Evolutionary conservation across 2,113 vertebrate species (phyloP), one percentile per base, ranked within the genome.

Genomic region (Ceratotherium simum): DNA sequence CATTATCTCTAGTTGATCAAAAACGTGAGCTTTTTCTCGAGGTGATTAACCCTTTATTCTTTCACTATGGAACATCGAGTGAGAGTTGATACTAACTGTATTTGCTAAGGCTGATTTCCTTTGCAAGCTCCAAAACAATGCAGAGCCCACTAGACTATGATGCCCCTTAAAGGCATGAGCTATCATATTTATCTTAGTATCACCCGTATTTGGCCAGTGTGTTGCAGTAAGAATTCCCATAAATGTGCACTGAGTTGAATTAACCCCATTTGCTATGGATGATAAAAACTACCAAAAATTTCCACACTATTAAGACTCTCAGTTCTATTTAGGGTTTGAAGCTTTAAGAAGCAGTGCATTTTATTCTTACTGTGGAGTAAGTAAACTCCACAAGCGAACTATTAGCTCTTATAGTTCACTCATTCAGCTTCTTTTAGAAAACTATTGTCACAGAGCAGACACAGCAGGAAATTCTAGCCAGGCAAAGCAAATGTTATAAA

Each of bases 1-100:
- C 46, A 23, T 72, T 91, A 2, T 1, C 95, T 96, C 56, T 82
- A 85, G 42, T 86, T 96, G 95, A 80, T 94, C 97, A 97, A 95
- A 94, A 90, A 62, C 67, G 64, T 7, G n/a, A n/a, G 33, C 83
- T 84, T 58, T 95, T 88, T 85, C 88, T 94, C 27, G 36, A 72
- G 65, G 65, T 95, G 91, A 91, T 95, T 82, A 89, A 54, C 65
- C 39, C 31, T 82, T 89, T 87, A 88, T 75, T 89, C 81, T 96
- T 79, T 95, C n/a, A 54, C 92, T 78, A 2, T 39, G 60, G 76
- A 95, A 80, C 58, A 79, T 85, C 54, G 27, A 73, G 25, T 78
- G 25, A 76, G 67, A 96, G 82, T 79, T 82, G 39, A 69, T 96
- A 62, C 58, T 89, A 92, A 85, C 73, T 97, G 39, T 76, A 64